These are phyloP conservation scores for Ryuthela nishihirai DNA, from an alignment of 2,888 invertebrate species.

Conservation along the genomic window DNA sequence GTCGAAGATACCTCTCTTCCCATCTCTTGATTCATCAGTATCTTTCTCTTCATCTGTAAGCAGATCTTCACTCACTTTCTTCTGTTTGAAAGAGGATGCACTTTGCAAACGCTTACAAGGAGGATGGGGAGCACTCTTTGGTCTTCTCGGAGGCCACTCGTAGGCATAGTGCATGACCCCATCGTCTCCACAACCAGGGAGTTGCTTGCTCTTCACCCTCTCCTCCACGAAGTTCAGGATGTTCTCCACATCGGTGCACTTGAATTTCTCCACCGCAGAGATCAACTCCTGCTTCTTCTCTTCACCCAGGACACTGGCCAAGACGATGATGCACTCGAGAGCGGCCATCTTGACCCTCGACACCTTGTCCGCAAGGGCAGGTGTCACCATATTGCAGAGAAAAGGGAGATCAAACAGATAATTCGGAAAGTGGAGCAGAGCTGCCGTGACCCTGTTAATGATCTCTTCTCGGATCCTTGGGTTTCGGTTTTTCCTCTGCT, in stretches of 20 bases:
- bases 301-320: constrained; percentile 66
- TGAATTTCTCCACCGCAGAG: constrained; percentile 52
- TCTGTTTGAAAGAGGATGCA: no score
- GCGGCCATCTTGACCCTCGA: constrained; percentile 71
- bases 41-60: no score
- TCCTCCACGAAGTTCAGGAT: constrained; percentile 60
- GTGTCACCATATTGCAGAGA: constrained; percentile 53
- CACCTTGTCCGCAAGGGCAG: constrained; percentile 59
- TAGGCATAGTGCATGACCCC: no score
- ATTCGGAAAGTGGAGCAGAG: constrained; percentile 71
- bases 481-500: constrained; percentile 53
- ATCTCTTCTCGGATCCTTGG: constrained; percentile 67
- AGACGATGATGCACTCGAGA: constrained; percentile 70
- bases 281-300: constrained; percentile 58
- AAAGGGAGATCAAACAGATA: constrained; percentile 62
- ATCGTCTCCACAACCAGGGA: no score
- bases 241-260: constrained; percentile 49
- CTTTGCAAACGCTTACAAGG: no score
- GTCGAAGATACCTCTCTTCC: no score
- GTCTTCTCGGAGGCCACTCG: no score
- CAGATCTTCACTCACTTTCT: no score
- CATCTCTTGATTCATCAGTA: no score
- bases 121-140: no score
- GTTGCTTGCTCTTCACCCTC: no score
- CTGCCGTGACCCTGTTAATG: constrained; percentile 69